Evolutionary conservation across 2,888 invertebrate species (phyloP).

Genomic region (Idaea biselata): DNA sequence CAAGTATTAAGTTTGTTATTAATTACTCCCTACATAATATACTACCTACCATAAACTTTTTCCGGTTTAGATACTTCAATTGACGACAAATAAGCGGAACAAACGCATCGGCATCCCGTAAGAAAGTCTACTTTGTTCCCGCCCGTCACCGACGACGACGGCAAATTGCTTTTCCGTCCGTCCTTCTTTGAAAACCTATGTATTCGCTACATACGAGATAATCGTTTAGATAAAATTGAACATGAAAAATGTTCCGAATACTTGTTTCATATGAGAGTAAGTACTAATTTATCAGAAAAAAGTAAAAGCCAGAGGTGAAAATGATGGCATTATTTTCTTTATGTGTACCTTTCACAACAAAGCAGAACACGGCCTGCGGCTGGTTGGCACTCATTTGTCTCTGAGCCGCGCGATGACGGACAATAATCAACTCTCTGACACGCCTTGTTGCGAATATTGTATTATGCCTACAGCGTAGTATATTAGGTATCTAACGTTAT

Average conservation of each 20-base stretch:
- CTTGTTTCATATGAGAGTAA: not conserved
- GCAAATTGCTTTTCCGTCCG: constrained; percentile 43
- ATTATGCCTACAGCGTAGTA: not conserved
- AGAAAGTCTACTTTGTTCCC: constrained; percentile 39
- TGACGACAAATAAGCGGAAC: constrained; percentile 20
- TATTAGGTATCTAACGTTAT: not conserved
- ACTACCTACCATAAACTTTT: too few relatives aligned
- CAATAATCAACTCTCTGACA: constrained; percentile 42
- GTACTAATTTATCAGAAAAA: not conserved
- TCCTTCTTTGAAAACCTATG: constrained; percentile 18
- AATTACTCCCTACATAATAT: too few relatives aligned
- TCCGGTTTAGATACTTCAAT: not conserved
- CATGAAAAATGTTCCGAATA: not conserved
- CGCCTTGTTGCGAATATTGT: constrained; percentile 9
- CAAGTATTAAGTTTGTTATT: too few relatives aligned
- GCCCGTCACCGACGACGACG: constrained; percentile 16
- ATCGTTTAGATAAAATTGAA: not conserved
- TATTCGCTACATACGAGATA: constrained; percentile 14
- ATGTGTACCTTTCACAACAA: constrained; percentile 47
- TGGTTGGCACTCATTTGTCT: constrained; percentile 45
- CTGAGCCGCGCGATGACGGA: constrained; percentile 40
- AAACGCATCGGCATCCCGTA: constrained; percentile 34
- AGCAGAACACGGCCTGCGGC: constrained; percentile 31
- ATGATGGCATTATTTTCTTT: constrained; percentile 45
- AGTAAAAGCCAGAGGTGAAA: constrained; percentile 27